Conservation (phyloP, 2,113 vertebrate species). For the Riparia riparia region DNA sequence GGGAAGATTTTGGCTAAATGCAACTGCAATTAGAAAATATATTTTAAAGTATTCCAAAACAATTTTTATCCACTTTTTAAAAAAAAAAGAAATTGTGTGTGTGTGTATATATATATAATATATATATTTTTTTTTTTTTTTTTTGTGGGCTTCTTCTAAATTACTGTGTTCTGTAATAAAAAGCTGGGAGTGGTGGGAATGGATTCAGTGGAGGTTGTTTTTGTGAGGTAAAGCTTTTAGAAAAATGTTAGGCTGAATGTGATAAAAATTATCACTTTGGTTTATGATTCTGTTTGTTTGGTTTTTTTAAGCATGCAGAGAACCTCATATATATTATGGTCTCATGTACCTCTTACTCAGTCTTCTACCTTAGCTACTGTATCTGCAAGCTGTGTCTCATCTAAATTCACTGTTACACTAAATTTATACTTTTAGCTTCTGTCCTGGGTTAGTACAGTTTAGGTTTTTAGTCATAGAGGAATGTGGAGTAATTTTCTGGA, state of each 20-base stretch:
- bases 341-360: background rate
- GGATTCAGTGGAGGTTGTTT: rapidly evolving
- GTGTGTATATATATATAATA: too few species aligned
- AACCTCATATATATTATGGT: background rate
- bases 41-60: background rate
- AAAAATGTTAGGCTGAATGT: background rate
- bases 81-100: too few species aligned
- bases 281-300: background rate
- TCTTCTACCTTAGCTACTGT: background rate
- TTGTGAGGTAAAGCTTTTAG: background rate
- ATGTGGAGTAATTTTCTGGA: too few species aligned
- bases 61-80: background rate
- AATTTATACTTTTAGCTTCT: background rate
- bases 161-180: background rate
- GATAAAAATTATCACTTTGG: background rate
- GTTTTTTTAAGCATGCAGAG: background rate
- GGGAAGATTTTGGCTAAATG: background rate
- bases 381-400: background rate
- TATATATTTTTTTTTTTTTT: background rate
- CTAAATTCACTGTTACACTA: background rate
- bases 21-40: background rate
- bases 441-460: too few species aligned
- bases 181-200: rapidly evolving
- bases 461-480: too few species aligned
- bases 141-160: background rate